These are phyloP conservation scores for Oreortyx pictus DNA, from an alignment of 2,797 vertebrate species.

Conservation along the genomic window DNA sequence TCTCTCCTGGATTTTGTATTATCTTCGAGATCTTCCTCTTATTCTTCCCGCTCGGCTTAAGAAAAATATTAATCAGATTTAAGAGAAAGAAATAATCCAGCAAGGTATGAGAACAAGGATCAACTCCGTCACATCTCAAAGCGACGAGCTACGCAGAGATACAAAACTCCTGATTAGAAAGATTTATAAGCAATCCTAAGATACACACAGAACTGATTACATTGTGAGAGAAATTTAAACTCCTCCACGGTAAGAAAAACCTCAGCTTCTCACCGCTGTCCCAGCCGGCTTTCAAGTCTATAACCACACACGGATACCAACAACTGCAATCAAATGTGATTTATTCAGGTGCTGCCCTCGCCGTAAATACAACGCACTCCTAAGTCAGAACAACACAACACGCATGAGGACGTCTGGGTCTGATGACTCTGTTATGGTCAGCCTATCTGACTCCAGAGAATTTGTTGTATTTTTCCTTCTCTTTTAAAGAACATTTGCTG, in stretches of 20 bases:
- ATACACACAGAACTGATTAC: slow-evolving; percentile 38
- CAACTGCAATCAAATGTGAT: not conserved
- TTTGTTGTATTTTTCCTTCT: not conserved
- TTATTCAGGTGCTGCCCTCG: not conserved
- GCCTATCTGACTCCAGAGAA: not conserved
- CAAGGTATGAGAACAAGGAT: slow-evolving; percentile 66
- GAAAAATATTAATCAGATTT: slow-evolving; percentile 62
- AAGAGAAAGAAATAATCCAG: slow-evolving; percentile 46
- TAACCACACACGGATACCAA: not conserved
- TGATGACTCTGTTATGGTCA: not conserved
- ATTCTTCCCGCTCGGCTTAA: slow-evolving; percentile 50
- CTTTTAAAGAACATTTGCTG: not conserved
- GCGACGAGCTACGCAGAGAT: not conserved
- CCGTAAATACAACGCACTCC: not conserved
- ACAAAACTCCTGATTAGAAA: slow-evolving; percentile 62
- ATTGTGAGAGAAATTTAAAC: slow-evolving; percentile 17
- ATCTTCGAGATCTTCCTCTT: slow-evolving; percentile 66
- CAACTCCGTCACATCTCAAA: slow-evolving; percentile 54
- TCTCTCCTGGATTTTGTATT: slow-evolving; percentile 58
- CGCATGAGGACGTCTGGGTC: not conserved
- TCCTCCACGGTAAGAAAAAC: not conserved
- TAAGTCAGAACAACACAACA: fast-evolving
- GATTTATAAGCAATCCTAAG: slow-evolving; percentile 67
- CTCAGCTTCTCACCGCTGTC: slow-evolving; percentile 6
- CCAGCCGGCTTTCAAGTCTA: not conserved